Conservation (phyloP, 2,113 vertebrate species). For the Upupa epops region DNA sequence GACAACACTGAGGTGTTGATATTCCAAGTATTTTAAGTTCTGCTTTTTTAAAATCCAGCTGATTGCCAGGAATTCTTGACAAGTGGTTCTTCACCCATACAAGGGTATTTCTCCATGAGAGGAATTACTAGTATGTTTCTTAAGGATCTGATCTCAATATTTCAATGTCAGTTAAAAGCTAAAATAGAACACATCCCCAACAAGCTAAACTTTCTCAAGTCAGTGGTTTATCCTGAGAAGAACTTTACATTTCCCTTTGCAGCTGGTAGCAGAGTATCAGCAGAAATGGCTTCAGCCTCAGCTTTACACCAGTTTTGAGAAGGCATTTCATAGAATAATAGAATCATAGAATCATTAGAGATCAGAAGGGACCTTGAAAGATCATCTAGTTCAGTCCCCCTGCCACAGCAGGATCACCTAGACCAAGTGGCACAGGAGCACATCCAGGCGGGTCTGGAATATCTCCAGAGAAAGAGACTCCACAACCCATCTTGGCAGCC, state of each 20-base stretch:
- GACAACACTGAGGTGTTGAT: too few relatives aligned
- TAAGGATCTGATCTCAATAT: neutral
- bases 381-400: too few relatives aligned
- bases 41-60: neutral
- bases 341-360: too few relatives aligned
- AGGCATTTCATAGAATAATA: too few relatives aligned
- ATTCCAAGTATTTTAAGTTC: neutral
- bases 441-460: too few relatives aligned
- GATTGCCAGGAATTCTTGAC: neutral
- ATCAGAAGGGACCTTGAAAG: too few relatives aligned
- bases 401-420: too few relatives aligned
- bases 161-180: neutral
- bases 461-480: too few relatives aligned
- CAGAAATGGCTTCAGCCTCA: neutral
- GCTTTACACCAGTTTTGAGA: neutral
- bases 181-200: neutral
- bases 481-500: too few relatives aligned
- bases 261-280: neutral
- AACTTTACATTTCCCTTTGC: neutral
- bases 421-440: too few relatives aligned
- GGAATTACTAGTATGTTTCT: neutral
- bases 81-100: neutral
- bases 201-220: neutral
- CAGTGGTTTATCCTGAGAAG: neutral
- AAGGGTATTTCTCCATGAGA: neutral